Conservation (phyloP, 2,888 invertebrate genomes). For the Griposia aprilina region DNA sequence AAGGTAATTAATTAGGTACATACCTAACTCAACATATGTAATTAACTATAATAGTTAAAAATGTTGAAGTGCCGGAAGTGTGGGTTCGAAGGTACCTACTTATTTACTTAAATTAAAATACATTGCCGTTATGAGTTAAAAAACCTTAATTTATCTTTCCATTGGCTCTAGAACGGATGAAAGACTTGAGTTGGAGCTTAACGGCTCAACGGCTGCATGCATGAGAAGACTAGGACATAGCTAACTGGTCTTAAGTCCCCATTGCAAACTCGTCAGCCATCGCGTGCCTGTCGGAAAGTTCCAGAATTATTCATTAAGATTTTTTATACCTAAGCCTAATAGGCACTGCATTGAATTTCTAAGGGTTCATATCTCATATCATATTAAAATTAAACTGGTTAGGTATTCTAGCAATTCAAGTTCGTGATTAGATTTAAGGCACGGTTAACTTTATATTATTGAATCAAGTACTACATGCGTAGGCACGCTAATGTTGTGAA, state of each 20-base stretch:
- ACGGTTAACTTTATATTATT: conserved; percentile 30
- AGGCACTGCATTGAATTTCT: conserved; percentile 38
- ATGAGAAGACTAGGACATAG: conserved; percentile 26
- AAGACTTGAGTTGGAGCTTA: not conserved
- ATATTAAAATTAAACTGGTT: conserved; percentile 20
- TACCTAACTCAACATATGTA: not conserved
- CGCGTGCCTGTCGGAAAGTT: conserved; percentile 54
- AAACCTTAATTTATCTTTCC: not conserved
- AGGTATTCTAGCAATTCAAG: conserved; percentile 47
- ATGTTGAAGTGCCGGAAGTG: not conserved
- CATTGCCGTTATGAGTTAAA: not conserved
- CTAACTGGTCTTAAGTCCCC: conserved; percentile 34
- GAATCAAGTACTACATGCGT: conserved; percentile 22
- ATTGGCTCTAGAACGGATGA: not conserved
- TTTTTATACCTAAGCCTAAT: conserved; percentile 50
- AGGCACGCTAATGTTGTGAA: conserved; percentile 53
- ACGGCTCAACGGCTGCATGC: conserved; percentile 42
- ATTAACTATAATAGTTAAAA: not conserved
- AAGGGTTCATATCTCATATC: conserved; percentile 35
- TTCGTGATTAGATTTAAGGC: conserved; percentile 49
- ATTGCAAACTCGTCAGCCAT: conserved; percentile 46
- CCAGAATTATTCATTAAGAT: conserved; percentile 34
- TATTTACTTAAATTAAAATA: not conserved
- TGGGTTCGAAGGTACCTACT: not conserved
- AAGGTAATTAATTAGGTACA: not conserved